These are phyloP conservation scores for Trichogramma pretiosum DNA, from an alignment of 1,140 invertebrate genomes.

Conservation along the genomic window DNA sequence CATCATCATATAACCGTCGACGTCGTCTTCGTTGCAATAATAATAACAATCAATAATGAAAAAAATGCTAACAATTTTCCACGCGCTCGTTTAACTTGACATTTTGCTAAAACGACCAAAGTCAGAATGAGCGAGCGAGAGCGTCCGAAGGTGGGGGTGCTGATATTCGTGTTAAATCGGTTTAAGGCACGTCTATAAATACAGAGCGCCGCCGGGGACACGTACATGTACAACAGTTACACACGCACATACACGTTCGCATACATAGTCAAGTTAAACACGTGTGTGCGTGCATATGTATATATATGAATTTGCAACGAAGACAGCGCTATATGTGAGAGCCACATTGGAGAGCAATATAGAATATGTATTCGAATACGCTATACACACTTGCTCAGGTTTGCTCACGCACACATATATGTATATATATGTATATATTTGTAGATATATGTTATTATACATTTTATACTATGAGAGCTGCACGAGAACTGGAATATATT, in stretches of 20 bases:
- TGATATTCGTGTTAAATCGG: conserved; percentile 40
- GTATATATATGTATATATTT: too few species aligned
- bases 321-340: too few species aligned
- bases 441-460: too few species aligned
- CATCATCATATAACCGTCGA: neutral
- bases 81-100: neutral
- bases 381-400: too few species aligned
- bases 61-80: neutral
- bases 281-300: neutral
- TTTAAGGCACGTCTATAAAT: conserved; percentile 46
- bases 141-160: neutral
- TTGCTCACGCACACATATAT: too few species aligned
- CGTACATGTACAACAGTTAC: neutral
- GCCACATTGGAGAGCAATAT: too few species aligned
- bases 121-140: neutral
- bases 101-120: conserved; percentile 1
- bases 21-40: neutral
- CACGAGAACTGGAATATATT: too few species aligned
- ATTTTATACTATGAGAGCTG: too few species aligned
- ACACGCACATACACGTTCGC: neutral
- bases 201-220: conserved; percentile 18
- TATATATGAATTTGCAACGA: neutral
- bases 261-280: neutral
- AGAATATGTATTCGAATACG: too few species aligned
- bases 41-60: neutral